Conservation (phyloP, 2,797 vertebrate genomes). For the Saxicola maurus region DNA sequence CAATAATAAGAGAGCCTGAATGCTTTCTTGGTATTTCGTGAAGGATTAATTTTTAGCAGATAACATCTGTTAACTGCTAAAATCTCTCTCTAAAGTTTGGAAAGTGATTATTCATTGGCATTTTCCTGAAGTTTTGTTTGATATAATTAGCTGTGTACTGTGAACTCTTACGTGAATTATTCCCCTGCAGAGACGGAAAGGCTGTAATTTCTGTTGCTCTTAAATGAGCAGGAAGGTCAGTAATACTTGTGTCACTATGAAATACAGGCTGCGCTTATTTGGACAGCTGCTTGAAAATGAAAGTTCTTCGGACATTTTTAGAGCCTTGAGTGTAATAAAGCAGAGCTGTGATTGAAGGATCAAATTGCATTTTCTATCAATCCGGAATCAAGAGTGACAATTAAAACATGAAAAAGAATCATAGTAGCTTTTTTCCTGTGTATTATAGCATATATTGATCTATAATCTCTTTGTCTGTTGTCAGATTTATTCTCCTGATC, state of each 20-base stretch:
- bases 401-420: conserved; percentile 61
- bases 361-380: conserved; percentile 30
- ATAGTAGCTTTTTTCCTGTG: conserved; percentile 1
- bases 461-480: conserved; percentile 16
- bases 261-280: conserved; percentile 40
- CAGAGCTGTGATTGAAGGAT: conserved; percentile 57
- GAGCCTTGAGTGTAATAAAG: conserved; percentile 49
- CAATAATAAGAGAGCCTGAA: background rate
- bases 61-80: background rate
- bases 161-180: fast-evolving
- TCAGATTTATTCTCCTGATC: conserved; percentile 99
- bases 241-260: conserved; percentile 40
- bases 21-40: background rate
- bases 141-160: background rate
- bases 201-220: background rate
- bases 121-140: background rate
- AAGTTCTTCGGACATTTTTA: conserved; percentile 56
- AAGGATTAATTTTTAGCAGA: background rate
- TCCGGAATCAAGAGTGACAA: conserved; percentile 36
- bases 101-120: background rate
- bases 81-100: background rate
- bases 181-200: background rate
- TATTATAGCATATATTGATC: conserved; percentile 15
- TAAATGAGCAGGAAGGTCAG: background rate
- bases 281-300: conserved; percentile 55